A percentile compares a stretch with the other conserved stretches of the same genome.
These are phyloP conservation scores for Aphrocallistes beatrix DNA, from an alignment of 37 sponge, comb jelly and placozoan species.

Conservation along the genomic window DNA sequence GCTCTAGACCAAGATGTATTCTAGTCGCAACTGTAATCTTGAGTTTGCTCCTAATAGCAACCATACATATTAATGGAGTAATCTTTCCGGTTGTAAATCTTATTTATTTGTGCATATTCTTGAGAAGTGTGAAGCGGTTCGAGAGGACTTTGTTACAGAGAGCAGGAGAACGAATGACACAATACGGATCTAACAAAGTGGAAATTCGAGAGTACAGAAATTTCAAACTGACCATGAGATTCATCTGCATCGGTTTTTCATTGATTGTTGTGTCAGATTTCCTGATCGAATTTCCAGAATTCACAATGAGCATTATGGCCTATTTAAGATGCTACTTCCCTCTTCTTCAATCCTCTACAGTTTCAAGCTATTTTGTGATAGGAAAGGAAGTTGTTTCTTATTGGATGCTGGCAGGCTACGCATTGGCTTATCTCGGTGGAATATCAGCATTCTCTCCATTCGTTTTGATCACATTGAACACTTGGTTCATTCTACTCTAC, in stretches of 20 bases:
- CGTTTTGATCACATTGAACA: too few species aligned
- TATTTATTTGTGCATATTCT: neutral
- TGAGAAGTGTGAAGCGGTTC: neutral
- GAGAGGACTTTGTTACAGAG: neutral
- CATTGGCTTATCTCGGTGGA: too few species aligned
- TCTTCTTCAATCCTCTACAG: too few species aligned
- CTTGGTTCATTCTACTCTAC: too few species aligned
- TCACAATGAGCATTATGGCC: neutral
- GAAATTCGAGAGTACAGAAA: neutral
- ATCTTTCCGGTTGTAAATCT: neutral
- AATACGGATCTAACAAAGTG: neutral
- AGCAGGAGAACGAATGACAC: neutral
- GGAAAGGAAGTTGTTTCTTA: too few species aligned
- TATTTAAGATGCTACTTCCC: neutral
- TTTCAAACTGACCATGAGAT: neutral
- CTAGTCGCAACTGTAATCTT: too few species aligned
- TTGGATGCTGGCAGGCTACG: too few species aligned
- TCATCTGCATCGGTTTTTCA: neutral
- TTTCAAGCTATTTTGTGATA: too few species aligned
- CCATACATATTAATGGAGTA: too few species aligned
- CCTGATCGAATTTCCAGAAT: neutral
- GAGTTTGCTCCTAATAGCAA: too few species aligned
- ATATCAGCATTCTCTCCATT: too few species aligned
- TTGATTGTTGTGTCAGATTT: neutral
- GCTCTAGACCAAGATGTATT: too few species aligned